Evolutionary conservation across 2,888 invertebrate species (phyloP), one percentile per base, ranked within the genome.

Genomic region (Sthenelais limicola): DNA sequence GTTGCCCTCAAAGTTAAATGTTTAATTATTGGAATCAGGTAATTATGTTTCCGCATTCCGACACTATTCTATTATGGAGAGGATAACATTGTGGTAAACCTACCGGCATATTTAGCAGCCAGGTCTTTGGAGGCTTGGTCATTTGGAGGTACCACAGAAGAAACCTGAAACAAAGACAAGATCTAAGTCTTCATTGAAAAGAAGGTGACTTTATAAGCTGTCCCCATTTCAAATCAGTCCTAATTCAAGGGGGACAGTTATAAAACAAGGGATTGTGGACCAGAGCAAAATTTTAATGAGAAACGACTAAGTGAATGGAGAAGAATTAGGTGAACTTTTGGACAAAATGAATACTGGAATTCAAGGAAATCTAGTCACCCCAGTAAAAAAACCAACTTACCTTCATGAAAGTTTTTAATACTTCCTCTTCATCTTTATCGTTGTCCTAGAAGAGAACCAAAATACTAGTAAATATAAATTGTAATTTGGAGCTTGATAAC

Each of bases 381-480:
- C n/a, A n/a, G n/a, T n/a, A n/a, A 35, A 47, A 26, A 30, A 7
- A 54, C n/a, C 30, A 30, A 73, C 81, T 74, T 76, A 85, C 85
- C 81, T 80, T 80, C 48, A 85, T 77, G n/a, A 84, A 72, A 24
- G 79, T 80, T 47, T 78, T 74, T 12, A 85, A 76, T n/a, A 80
- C 79, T 73, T 80, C 81, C 18, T 84, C 83, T 21, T 81, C 71
- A 75, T 84, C 81, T 28, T 75, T 74, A 3, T 76, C 62, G 38
- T 82, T 80, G 66, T 73, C 74, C 85, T 85, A 78, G 52, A 62
- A 62, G 18, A 24, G 79, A 79, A 38, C 73, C 26, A 70, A 26
- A 21, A 24, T 28, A 30, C 15, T 24, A 21, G 2, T 15, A 35
- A 54, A 26, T 28, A 56, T 15, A 7, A 28, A 9, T n/a, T n/a